These are phyloP conservation scores for Volucella bombylans DNA, from an alignment of 2,888 invertebrate species.

Conservation along the genomic window DNA sequence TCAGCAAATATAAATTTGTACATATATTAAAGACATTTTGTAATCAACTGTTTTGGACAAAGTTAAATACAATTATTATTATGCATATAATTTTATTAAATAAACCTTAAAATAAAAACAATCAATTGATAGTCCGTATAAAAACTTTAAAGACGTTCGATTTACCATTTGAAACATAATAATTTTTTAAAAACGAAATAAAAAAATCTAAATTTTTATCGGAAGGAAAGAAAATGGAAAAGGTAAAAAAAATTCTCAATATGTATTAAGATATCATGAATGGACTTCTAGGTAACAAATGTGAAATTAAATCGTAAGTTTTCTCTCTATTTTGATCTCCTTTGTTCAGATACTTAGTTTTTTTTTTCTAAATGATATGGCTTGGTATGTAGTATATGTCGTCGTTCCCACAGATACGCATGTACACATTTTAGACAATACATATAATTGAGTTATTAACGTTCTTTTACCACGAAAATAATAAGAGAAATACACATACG, in stretches of 20 bases:
- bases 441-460: slow-evolving; percentile 27
- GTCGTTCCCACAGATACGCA: slow-evolving; percentile 25
- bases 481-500: background rate
- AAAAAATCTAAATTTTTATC: too few species aligned
- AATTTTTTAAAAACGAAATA: too few species aligned
- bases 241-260: background rate
- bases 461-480: slow-evolving; percentile 21
- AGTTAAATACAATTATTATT: too few species aligned
- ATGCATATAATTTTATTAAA: too few species aligned
- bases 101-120: too few species aligned
- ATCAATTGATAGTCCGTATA: too few species aligned
- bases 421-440: background rate
- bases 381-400: slow-evolving; percentile 20
- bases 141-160: too few species aligned
- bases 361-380: slow-evolving; percentile 24
- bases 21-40: too few species aligned
- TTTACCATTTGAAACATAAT: too few species aligned
- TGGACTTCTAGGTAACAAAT: background rate
- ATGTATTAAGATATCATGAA: slow-evolving; percentile 10
- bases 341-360: background rate
- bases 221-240: too few species aligned
- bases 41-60: too few species aligned
- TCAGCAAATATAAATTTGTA: too few species aligned
- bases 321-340: background rate
- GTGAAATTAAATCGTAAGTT: background rate